Conservation (phyloP, 2,113 vertebrate species). For the Barbus barbus region DNA sequence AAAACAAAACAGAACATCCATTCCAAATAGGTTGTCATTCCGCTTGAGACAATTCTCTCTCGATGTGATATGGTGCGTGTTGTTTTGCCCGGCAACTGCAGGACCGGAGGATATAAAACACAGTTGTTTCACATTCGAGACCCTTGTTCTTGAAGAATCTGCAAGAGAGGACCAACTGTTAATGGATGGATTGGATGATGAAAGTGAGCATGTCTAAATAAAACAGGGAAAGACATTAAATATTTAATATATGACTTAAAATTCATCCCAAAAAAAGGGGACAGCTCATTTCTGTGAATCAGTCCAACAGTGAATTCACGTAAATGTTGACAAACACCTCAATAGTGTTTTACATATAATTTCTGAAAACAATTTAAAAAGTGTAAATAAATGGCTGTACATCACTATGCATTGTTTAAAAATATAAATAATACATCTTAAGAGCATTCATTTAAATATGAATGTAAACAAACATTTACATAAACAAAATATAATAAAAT, state of each 20-base stretch:
- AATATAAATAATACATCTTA: neutral
- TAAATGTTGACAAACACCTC: neutral
- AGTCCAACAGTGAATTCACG: neutral
- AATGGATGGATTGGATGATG: neutral
- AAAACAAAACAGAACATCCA: slow-evolving; percentile 21
- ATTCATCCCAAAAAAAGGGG: neutral
- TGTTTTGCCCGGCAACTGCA: neutral
- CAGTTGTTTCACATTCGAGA: slow-evolving; percentile 53
- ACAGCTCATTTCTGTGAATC: neutral
- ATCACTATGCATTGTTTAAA: no score
- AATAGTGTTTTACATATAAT: neutral
- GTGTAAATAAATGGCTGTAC: no score
- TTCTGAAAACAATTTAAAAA: neutral
- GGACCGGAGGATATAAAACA: neutral
- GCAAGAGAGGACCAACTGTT: neutral
- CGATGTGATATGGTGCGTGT: slow-evolving; percentile 15
- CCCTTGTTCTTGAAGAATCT: slow-evolving; percentile 60
- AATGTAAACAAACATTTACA: neutral
- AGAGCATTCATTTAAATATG: neutral
- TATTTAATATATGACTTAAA: neutral
- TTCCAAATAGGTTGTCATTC: slow-evolving; percentile 11
- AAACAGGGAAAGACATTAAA: neutral
- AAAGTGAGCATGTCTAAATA: neutral
- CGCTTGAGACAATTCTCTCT: neutral
- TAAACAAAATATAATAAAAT: no score